A percentile compares a stretch with the other conserved stretches of the same genome.
Evolutionary conservation across 2,113 vertebrate genomes (phyloP).

Genomic region (Megalops atlanticus): DNA sequence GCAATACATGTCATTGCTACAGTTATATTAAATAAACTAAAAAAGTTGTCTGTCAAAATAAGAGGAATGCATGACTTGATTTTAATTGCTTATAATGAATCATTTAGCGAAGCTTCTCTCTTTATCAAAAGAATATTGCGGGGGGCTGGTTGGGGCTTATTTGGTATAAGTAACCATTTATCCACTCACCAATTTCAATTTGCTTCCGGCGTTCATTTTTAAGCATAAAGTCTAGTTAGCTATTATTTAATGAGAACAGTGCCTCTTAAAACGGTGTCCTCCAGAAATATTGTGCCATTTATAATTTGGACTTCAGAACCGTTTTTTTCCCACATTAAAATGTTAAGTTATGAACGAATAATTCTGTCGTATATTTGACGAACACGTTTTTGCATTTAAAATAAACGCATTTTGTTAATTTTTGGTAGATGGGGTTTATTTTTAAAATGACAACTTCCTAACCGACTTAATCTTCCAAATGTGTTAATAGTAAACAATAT

Average conservation of each 20-base stretch:
- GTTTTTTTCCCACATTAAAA: not conserved
- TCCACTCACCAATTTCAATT: not conserved
- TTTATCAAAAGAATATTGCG: not conserved
- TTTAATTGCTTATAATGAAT: not conserved
- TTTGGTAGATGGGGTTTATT: not conserved
- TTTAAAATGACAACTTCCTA: not conserved
- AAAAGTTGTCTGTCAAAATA: not conserved
- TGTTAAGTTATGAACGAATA: not conserved
- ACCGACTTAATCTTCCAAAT: not conserved
- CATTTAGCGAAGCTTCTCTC: slow-evolving; percentile 2
- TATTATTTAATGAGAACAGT: not conserved
- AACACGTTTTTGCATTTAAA: not conserved
- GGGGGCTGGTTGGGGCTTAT: not conserved
- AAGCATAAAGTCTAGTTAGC: not conserved
- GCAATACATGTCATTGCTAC: no score
- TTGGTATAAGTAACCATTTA: not conserved
- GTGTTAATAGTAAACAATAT: not conserved
- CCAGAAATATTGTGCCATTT: not conserved
- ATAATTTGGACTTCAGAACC: not conserved
- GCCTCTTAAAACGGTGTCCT: not conserved
- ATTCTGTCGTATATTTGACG: not conserved
- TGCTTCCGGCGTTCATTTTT: not conserved
- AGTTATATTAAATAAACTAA: no score
- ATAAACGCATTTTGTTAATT: no score
- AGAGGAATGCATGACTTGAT: not conserved